Percentiles rank a stretch among this genome's conserved stretches.
Evolutionary conservation across 2,797 vertebrate species (phyloP).

Genomic region (Atherinosoma microstoma): DNA sequence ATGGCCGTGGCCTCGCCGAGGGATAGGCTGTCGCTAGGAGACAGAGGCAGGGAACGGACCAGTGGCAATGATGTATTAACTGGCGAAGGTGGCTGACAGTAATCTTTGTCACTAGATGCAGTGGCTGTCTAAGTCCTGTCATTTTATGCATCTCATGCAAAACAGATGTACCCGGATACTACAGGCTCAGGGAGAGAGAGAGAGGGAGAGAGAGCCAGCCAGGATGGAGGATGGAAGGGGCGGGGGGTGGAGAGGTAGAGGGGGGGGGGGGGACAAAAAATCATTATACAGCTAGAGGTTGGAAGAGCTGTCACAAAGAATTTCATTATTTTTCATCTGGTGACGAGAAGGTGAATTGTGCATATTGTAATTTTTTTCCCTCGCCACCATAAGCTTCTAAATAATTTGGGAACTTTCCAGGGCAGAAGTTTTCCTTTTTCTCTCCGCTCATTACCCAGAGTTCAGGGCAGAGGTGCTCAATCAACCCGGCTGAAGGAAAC

Average conservation of each 20-base stretch:
- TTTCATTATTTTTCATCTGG: conserved; percentile 88
- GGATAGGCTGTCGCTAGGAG: conserved; percentile 98
- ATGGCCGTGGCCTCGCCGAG: conserved; percentile 76
- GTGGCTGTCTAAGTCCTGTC: conserved; percentile 97
- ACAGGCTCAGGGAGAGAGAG: conserved; percentile 74
- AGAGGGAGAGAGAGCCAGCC: conserved; percentile 58
- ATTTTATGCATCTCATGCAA: conserved; percentile 98
- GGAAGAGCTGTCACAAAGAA: conserved; percentile 87
- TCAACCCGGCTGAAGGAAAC: conserved; percentile 80
- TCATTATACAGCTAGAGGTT: conserved; percentile 85
- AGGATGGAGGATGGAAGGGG: conserved; percentile 51
- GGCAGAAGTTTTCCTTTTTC: conserved; percentile 81
- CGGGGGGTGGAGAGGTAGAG: conserved; percentile 24
- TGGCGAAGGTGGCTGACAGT: conserved; percentile 93
- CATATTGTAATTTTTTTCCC: conserved; percentile 84
- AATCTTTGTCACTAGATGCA: conserved; percentile 96
- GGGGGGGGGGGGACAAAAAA: conserved; percentile 68
- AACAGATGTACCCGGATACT: conserved; percentile 95
- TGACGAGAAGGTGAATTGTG: conserved; percentile 85
- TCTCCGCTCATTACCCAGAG: conserved; percentile 84
- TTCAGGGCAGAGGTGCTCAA: conserved; percentile 86
- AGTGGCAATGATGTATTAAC: conserved; percentile 98
- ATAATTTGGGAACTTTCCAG: conserved; percentile 87
- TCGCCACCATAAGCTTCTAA: conserved; percentile 78
- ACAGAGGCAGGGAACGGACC: conserved; percentile 93